Conservation (phyloP, 2,888 invertebrate species). For the Spatulosminthurus flaviceps region DNA sequence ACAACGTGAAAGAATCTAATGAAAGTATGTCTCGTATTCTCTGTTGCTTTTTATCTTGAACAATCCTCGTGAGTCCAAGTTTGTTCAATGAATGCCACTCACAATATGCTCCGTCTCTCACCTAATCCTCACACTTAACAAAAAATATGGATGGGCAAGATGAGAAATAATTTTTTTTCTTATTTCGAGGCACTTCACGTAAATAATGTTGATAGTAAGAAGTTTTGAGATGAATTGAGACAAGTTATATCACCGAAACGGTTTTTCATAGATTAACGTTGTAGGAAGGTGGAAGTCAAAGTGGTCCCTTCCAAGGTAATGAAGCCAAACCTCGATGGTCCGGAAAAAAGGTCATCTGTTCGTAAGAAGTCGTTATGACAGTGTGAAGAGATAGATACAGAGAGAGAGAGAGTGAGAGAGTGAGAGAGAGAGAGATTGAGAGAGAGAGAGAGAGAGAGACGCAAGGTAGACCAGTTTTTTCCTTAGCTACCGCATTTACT, state of each 20-base stretch:
- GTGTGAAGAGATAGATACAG: no score
- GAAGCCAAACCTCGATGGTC: constrained; percentile 56
- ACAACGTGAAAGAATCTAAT: constrained; percentile 9
- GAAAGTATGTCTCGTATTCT: constrained; percentile 15
- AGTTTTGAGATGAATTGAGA: constrained; percentile 51
- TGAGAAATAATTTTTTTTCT: constrained; percentile 6
- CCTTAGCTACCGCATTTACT: constrained; percentile 36
- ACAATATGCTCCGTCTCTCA: not conserved
- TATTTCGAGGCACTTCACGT: constrained; percentile 26
- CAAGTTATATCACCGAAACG: constrained; percentile 55
- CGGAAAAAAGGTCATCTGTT: constrained; percentile 59
- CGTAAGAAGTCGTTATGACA: constrained; percentile 19
- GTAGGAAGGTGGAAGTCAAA: constrained; percentile 48
- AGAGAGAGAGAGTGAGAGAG: no score
- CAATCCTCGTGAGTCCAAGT: constrained; percentile 8
- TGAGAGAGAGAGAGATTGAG: no score
- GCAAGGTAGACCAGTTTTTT: constrained; percentile 62
- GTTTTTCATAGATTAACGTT: constrained; percentile 57
- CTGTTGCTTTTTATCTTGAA: constrained; percentile 12
- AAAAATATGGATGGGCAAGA: constrained; percentile 18
- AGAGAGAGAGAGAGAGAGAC: no score
- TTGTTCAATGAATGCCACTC: constrained; percentile 24
- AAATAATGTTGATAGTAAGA: constrained; percentile 44
- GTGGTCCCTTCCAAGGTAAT: constrained; percentile 54
- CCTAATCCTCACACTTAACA: constrained; percentile 25